These are phyloP conservation scores for Agrochola macilenta DNA, from an alignment of 2,888 invertebrate genomes.

Conservation along the genomic window DNA sequence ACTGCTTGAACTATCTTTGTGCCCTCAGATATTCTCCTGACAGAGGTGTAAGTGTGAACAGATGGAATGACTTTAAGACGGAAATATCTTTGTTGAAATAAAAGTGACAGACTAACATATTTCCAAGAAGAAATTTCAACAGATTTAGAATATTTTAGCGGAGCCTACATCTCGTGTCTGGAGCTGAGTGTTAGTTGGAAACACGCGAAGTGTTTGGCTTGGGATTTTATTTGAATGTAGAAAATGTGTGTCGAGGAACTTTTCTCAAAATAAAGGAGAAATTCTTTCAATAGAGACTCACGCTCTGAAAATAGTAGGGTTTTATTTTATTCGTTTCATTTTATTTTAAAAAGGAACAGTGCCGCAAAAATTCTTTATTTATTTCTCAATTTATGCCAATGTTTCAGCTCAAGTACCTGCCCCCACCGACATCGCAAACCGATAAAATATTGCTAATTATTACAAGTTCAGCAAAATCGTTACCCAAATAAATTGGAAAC, in stretches of 20 bases:
- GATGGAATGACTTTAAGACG: constrained; percentile 61
- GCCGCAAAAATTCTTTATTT: not conserved
- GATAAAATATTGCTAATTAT: constrained; percentile 60
- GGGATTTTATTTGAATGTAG: constrained; percentile 16
- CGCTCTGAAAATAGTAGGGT: not conserved
- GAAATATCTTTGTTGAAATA: constrained; percentile 59
- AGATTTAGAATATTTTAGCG: constrained; percentile 56
- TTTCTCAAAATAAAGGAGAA: not conserved
- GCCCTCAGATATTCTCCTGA: constrained; percentile 42
- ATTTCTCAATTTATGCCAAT: not conserved
- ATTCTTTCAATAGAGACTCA: not conserved
- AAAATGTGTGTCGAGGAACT: not conserved
- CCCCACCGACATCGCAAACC: not conserved
- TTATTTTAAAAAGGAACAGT: not conserved
- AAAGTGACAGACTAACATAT: constrained; percentile 60
- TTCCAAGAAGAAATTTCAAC: constrained; percentile 56
- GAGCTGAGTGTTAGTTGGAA: constrained; percentile 29
- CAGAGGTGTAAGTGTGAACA: constrained; percentile 57
- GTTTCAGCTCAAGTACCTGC: constrained; percentile 21
- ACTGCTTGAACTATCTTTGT: constrained; percentile 14
- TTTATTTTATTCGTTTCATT: not conserved
- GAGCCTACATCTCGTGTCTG: constrained; percentile 38
- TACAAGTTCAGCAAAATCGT: constrained; percentile 39
- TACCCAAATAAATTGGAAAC: constrained; percentile 61
- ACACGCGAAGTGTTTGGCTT: constrained; percentile 29